Base-by-base conservation (phyloP, 1,140 invertebrate species). In the Drosophila nigromelanica region DNA sequence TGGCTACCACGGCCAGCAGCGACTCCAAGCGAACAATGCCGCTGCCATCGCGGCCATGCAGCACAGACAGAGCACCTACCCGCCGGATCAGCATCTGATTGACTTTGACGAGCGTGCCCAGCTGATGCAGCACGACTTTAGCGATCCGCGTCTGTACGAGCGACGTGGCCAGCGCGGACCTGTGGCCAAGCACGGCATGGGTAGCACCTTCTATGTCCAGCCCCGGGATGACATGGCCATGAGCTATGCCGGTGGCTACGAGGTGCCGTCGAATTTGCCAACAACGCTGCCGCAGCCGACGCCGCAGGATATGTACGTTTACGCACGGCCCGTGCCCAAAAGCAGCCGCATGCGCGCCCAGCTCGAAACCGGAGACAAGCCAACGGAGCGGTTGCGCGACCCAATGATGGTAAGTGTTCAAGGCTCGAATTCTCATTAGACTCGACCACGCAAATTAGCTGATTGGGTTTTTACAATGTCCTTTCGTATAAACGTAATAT, bases 21-120 rank as follows among this genome's bases (percentile, higher is more conserved):
- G 43, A 0, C 15, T 33, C 7, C 60, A 51, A 39, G 15, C 37
- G n/a, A 40, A 18, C 14, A 70, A 10, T 14, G 47, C 58, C 1
- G 72, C 66, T n/a, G 72, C 77, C 14, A 8, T 73, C 35, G 72
- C 76, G 8, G 77, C 64, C 37, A 83, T 89, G 73, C 77, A 78
- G 40, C 83, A 90, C 7, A 75, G 81, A 1, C 90, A 91, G 76
- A 79, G 89, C 69, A 78, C 89, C 18, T 91, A 90, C 75, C 86
- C 81, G 52, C 76, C 81, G 14, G 80, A 90, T 4, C 94, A 95
- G 75, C 94, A 95, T 79, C 87, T 96, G 1, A 96, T 96, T 61
- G 95, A 96, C 89, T 90, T 96, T 14, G 95, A 96, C 52, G 90
- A 93, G 10, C 94, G 94, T 1, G 92, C 90, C 4, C 77, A 81